Base-by-base conservation (phyloP, 2,888 invertebrate genomes). In the Chouioia cunea region DNA sequence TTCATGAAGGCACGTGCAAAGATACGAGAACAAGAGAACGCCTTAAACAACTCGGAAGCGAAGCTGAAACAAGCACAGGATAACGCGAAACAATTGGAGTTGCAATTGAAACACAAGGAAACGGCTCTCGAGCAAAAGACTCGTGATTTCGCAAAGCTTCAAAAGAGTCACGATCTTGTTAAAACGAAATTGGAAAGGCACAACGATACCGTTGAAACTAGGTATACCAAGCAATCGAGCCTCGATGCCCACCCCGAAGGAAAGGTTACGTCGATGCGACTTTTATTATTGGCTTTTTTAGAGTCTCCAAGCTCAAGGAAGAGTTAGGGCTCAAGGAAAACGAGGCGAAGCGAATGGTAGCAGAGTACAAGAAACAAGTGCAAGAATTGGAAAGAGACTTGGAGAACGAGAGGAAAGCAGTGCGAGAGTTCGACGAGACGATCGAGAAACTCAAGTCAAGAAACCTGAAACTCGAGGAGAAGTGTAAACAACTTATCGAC, bases 111-210 rank as follows among this genome's bases (percentile, higher is more conserved):
- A 58, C 79, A 79, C 48, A 83, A 79, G 70, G 81, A 82, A 22
- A 57, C 75, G 2, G 48, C 69, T 8, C 70, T 74, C 48, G 81
- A 83, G 15, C 70, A 70, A n/a, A 70, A 62, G 8, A 18, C 76
- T 14, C 79, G 77, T 57, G 83, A 81, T 6, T 69, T 80, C 75
- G 77, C 78, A 56, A 82, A 78, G 62, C 70, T 74, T 22, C 60
- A 80, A 22, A 82, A 79, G 71, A 78, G 65, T 44, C 77, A 76
- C 54, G 81, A 83, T 16, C 71, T 48, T 2, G 72, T 78, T 3
- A 59, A 80, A 16, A 60, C 65, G 1, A 81, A 79, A 58, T 69
- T 80, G 50, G 83, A 83, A 65, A 80, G 77, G 62, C 83, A 83
- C 20, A 79, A 79, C 18, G 80, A 81, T 54, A 78, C 66, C 59